Conservation (phyloP, 1,140 invertebrate genomes). For the Cherax quadricarinatus region DNA sequence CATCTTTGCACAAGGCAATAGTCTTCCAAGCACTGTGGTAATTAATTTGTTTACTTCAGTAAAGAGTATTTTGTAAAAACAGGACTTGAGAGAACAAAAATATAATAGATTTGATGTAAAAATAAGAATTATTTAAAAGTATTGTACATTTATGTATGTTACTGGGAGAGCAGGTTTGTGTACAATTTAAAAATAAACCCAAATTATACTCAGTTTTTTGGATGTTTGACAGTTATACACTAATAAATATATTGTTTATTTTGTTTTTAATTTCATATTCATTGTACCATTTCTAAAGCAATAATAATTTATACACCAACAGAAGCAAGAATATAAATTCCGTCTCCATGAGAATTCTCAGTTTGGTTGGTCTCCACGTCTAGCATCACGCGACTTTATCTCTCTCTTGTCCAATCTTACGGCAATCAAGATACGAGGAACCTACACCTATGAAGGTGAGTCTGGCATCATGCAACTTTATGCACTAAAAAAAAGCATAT, state of each 20-base stretch:
- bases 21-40: constrained; percentile 84
- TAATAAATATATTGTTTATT: no score
- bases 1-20: constrained; percentile 95
- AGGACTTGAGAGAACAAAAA: no score
- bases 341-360: constrained; percentile 92
- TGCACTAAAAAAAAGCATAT: neutral
- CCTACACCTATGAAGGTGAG: constrained; percentile 86
- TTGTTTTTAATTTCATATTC: no score
- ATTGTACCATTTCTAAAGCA: no score
- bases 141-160: no score
- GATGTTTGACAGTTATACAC: no score
- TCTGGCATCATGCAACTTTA: no score
- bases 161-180: no score
- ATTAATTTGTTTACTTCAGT: constrained; percentile 31
- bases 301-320: constrained; percentile 73
- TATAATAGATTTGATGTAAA: no score
- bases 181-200: no score
- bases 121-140: no score
- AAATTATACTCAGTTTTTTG: no score
- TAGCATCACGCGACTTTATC: constrained; percentile 92
- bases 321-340: constrained; percentile 87
- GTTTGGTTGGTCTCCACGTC: constrained; percentile 93
- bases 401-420: constrained; percentile 94
- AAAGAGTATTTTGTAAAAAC: neutral
- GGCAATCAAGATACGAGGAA: constrained; percentile 94